phyloP scores from a whole-genome alignment of 2,113 vertebrate species.

The Ophiodon elongatus region DNA sequence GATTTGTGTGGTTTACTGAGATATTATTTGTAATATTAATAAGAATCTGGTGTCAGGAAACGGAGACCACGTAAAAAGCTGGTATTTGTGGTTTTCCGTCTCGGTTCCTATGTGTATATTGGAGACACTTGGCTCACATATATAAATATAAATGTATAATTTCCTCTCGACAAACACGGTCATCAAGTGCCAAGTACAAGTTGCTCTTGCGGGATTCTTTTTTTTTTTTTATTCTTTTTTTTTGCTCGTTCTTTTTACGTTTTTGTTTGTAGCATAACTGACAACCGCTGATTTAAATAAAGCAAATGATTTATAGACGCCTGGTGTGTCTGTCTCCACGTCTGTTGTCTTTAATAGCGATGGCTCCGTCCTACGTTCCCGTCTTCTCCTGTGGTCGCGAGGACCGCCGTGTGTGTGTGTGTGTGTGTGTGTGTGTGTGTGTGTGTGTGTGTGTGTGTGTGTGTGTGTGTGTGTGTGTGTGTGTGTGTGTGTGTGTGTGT shows the following conservation, averaged over 20 bases:
- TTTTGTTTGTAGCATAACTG: constrained; percentile 71
- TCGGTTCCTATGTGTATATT: constrained; percentile 75
- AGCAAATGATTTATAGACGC: constrained; percentile 84
- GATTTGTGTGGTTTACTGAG: constrained; percentile 49
- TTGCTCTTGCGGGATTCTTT: constrained; percentile 76
- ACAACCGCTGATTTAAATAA: constrained; percentile 86
- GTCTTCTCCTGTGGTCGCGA: too few relatives aligned
- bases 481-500: background rate
- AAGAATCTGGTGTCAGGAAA: constrained; percentile 66
- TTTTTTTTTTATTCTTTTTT: constrained; percentile 61
- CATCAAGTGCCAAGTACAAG: constrained; percentile 85
- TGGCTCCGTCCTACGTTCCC: too few relatives aligned
- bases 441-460: too few relatives aligned
- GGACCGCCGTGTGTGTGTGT: too few relatives aligned
- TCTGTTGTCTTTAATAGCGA: constrained; percentile 12
- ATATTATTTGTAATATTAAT: constrained; percentile 75
- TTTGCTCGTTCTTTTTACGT: constrained; percentile 62
- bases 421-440: too few relatives aligned
- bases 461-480: too few relatives aligned
- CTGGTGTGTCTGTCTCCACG: constrained; percentile 46
- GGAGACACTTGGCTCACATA: constrained; percentile 70
- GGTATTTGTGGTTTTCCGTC: constrained; percentile 75
- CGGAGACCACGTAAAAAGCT: constrained; percentile 76
- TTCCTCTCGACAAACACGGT: constrained; percentile 59
- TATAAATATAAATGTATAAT: constrained; percentile 32